Base-by-base conservation (phyloP, 2,888 invertebrate genomes). In the Lepidochitona cinerea region DNA sequence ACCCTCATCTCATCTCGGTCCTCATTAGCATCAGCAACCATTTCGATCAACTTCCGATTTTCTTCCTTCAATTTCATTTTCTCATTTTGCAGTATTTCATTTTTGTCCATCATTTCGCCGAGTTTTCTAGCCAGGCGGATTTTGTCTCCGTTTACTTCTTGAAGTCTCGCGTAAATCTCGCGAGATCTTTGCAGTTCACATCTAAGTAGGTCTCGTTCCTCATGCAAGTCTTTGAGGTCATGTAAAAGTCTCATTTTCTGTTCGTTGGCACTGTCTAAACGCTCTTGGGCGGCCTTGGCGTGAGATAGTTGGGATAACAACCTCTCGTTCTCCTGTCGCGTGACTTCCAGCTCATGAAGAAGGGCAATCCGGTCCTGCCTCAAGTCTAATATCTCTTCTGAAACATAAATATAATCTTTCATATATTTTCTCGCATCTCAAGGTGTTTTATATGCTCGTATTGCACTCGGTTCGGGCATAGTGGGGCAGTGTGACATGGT, bases 21-120 rank as follows among this genome's bases (percentile, higher is more conserved):
- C 29, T 59, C 59, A 29, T 59, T 59, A 12, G 59, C 59, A 14
- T 59, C 59, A 29, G 12, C 59, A 14, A 59, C 59, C 59, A 59
- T 59, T 59, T 59, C 59, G 23, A 59, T 59, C 59, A 59, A 59
- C 59, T 29, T 59, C 32, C 32, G 23, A 26, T 59, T 59, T 59
- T 59, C 59, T 29, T 59, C 32, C 26, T 26, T 18, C 59, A 59
- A 4, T 29, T 59, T 59, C 59, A 29, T 32, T 14, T 29, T 23
- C 26, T 59, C 59, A 23, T 26, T 59, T 26, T 59, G 59, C 29
- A 59, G 29, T 4, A 23, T 14, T 23, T 23, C 23, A 32, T 59
- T 59, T 12, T 23, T 59, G 59, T 59, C 59, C 59, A 59, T 59
- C 59, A 59, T 59, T 9, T 59, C 59, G 1, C 59, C 59, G 29